Evolutionary conservation across 2,797 vertebrate genomes (phyloP).

Genomic region (Enoplosus armatus): DNA sequence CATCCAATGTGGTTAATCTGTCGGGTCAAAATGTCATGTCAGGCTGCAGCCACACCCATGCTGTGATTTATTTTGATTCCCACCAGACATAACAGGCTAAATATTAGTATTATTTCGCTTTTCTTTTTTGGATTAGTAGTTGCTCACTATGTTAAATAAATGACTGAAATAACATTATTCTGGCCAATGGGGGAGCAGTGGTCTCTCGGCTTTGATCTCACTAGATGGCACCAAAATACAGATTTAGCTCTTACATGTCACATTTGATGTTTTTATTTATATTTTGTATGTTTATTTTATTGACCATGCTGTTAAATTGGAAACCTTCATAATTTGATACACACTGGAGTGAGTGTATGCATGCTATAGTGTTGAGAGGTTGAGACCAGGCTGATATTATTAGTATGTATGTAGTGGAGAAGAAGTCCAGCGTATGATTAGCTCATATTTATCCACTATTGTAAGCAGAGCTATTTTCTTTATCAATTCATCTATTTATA

Average conservation of each 20-base stretch:
- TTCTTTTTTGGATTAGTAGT: neutral
- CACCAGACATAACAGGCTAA: neutral
- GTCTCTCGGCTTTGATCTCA: conserved; percentile 19
- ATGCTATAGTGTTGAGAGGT: neutral
- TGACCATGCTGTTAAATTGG: neutral
- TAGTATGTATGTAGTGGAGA: neutral
- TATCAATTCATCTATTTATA: too few relatives aligned
- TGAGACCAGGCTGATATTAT: conserved; percentile 23
- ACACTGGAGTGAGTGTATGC: neutral
- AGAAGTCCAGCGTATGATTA: neutral
- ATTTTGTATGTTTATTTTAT: neutral
- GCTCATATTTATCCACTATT: neutral
- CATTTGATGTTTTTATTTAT: neutral
- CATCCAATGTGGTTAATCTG: conserved; percentile 8
- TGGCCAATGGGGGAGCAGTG: neutral
- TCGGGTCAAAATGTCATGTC: neutral
- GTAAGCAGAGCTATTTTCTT: neutral
- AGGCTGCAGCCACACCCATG: conserved; percentile 55
- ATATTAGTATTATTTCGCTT: neutral
- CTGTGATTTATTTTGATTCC: conserved; percentile 24
- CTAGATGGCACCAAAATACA: conserved; percentile 59
- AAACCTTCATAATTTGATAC: neutral
- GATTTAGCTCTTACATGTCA: neutral
- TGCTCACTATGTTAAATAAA: neutral
- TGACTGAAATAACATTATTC: neutral